A percentile compares a stretch with the other conserved stretches of the same genome.
Conservation (phyloP, 1,140 invertebrate genomes). For the Caenorhabditis elegans region DNA sequence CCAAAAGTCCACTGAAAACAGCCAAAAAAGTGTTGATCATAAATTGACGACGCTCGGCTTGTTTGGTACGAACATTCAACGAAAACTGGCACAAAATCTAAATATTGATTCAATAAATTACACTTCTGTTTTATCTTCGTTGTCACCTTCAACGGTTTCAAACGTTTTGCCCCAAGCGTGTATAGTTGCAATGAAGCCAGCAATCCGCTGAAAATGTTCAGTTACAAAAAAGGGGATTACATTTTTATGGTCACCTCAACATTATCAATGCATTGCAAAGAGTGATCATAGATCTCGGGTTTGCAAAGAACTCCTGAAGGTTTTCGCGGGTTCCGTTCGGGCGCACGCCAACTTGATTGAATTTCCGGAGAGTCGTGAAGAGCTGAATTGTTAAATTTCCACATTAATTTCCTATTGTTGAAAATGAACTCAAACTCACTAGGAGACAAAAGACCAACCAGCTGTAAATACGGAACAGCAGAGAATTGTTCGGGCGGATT, state of each 20-base stretch:
- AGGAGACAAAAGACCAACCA: constrained; percentile 5
- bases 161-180: not conserved
- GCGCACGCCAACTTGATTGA: not conserved
- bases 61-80: not conserved
- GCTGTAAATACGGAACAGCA: constrained; percentile 10
- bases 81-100: constrained; percentile 1
- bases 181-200: not conserved
- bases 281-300: not conserved
- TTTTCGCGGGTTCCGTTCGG: not conserved
- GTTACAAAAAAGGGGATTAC: not conserved
- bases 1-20: not conserved
- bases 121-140: not conserved
- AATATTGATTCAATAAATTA: not conserved
- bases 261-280: constrained; percentile 27
- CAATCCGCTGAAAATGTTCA: not conserved
- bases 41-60: not conserved
- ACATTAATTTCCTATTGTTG: not conserved
- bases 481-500: not conserved
- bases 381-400: not conserved
- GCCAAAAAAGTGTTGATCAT: not conserved
- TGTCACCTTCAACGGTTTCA: not conserved
- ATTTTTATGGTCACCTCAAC: not conserved
- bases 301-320: not conserved
- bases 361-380: not conserved
- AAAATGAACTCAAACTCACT: not conserved